Percentiles rank a stretch among this genome's conserved stretches.
These are phyloP conservation scores for Laupala kohalensis DNA, from an alignment of 1,140 invertebrate species.

Conservation along the genomic window DNA sequence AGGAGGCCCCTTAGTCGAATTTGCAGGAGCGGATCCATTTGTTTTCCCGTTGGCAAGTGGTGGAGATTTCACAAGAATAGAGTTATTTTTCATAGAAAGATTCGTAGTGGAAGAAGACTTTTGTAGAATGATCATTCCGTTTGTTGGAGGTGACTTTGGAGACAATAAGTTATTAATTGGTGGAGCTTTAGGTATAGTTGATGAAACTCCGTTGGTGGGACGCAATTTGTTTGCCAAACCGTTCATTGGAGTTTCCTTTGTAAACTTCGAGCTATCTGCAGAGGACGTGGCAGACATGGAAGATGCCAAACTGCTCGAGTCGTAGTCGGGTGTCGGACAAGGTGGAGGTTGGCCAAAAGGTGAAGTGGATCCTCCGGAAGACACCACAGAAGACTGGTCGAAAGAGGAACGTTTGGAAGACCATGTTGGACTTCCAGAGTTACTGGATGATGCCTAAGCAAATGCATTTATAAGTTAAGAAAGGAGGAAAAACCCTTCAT, in stretches of 20 bases:
- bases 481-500: neutral
- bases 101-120: neutral
- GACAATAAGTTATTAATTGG: neutral
- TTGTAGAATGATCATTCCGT: neutral
- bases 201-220: slow-evolving; percentile 22
- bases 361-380: neutral
- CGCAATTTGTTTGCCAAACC: slow-evolving; percentile 10
- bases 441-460: neutral
- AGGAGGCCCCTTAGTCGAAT: neutral
- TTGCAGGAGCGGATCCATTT: neutral
- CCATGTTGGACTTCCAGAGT: neutral
- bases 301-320: slow-evolving; percentile 26
- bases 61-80: neutral
- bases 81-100: neutral
- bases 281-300: slow-evolving; percentile 21
- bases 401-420: neutral
- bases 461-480: neutral
- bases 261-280: slow-evolving; percentile 11
- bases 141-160: neutral
- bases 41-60: neutral
- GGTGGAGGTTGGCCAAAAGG: slow-evolving; percentile 25
- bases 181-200: slow-evolving; percentile 12
- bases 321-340: slow-evolving; percentile 50
- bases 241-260: neutral
- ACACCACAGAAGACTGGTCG: neutral